These are phyloP conservation scores for Schlechtendalia chinensis DNA, from an alignment of 1,140 invertebrate species.

Conservation along the genomic window DNA sequence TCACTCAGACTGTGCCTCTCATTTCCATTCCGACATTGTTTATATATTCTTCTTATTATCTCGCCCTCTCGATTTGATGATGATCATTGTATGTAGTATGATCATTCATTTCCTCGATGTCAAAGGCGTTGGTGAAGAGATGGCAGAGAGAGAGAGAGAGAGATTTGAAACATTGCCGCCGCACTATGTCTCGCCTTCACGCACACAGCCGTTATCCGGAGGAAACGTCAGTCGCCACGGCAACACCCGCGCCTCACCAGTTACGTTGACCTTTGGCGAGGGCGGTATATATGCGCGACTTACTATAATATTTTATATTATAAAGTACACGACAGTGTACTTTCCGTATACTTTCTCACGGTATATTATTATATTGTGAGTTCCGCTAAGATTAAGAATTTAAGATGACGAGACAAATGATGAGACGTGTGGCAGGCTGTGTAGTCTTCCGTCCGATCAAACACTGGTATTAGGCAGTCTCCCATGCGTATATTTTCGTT, in stretches of 20 bases:
- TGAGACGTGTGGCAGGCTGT: too few relatives aligned
- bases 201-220: neutral
- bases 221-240: constrained; percentile 29
- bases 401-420: neutral
- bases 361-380: constrained; percentile 1
- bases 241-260: constrained; percentile 26
- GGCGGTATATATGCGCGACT: neutral
- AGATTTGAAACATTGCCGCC: neutral
- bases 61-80: neutral
- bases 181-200: neutral
- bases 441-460: too few relatives aligned
- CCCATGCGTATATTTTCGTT: too few relatives aligned
- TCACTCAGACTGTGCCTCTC: too few relatives aligned
- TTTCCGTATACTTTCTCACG: neutral
- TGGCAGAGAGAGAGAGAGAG: neutral
- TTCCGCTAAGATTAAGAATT: neutral
- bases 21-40: too few relatives aligned
- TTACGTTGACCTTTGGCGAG: constrained; percentile 42
- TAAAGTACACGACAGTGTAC: too few relatives aligned
- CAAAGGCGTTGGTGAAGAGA: constrained; percentile 15
- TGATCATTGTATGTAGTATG: neutral
- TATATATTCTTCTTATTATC: neutral
- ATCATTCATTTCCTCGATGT: constrained; percentile 16
- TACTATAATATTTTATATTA: neutral
- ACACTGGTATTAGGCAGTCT: too few relatives aligned